phyloP scores from a whole-genome alignment of 2,888 invertebrate species.

The Eumacrocentrus americanus region DNA sequence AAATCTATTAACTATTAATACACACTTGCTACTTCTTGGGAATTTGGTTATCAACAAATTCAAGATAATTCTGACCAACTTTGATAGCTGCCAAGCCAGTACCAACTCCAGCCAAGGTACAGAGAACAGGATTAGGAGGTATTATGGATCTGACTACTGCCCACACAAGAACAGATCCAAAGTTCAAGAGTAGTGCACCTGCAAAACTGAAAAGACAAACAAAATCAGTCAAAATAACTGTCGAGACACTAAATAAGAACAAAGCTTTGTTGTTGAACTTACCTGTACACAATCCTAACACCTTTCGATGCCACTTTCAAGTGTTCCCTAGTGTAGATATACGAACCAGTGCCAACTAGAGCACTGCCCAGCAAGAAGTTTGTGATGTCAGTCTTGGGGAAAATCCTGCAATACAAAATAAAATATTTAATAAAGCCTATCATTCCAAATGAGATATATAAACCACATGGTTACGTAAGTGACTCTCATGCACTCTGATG shows the following conservation, averaged over 20 bases:
- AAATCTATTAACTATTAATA: slow-evolving; percentile 4
- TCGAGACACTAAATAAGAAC: too few relatives aligned
- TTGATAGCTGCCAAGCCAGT: slow-evolving; percentile 72
- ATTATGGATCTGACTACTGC: slow-evolving; percentile 82
- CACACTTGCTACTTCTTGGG: slow-evolving; percentile 61
- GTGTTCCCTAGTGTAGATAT: slow-evolving; percentile 82
- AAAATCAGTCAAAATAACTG: slow-evolving; percentile 15
- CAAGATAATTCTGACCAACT: slow-evolving; percentile 70
- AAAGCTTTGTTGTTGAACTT: slow-evolving; percentile 33
- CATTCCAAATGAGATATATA: neutral
- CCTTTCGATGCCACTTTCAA: slow-evolving; percentile 70
- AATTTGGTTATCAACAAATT: slow-evolving; percentile 68
- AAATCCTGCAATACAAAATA: slow-evolving; percentile 66
- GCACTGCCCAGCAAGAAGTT: slow-evolving; percentile 82
- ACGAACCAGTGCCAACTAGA: slow-evolving; percentile 81
- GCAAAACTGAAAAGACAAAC: slow-evolving; percentile 62
- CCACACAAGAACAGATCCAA: slow-evolving; percentile 89
- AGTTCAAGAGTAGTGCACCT: slow-evolving; percentile 82
- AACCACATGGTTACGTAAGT: slow-evolving; percentile 27
- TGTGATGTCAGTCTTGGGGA: slow-evolving; percentile 77
- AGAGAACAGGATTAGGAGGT: slow-evolving; percentile 72
- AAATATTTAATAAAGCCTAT: slow-evolving; percentile 1
- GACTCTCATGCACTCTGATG: neutral
- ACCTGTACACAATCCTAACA: slow-evolving; percentile 74
- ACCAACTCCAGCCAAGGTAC: slow-evolving; percentile 73